Base-by-base conservation (phyloP, 2,888 invertebrate species). In the Tigriopus californicus region DNA sequence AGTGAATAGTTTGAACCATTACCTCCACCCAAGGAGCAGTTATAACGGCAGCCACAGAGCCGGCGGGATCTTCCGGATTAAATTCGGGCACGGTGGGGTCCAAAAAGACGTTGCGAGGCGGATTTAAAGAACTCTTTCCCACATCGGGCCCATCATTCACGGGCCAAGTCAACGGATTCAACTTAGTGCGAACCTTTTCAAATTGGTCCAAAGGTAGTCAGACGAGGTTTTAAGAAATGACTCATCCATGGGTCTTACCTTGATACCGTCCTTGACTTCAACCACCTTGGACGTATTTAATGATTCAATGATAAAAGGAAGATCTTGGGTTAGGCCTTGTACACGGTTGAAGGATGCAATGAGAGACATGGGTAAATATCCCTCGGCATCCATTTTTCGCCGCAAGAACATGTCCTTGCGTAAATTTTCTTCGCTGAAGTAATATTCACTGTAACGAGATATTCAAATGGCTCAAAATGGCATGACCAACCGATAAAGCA, bases 331-430 rank as follows among this genome's bases (percentile, higher is more conserved):
- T 64, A 95, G 77, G 56, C 83, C 81, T 66, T 88, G 79, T 63
- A 98, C 85, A 67, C 97, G 81, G 73, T 92, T 89, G 75, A 98
- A 98, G 18, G 92, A 90, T 61, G 94, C 92, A 64, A 98, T 91
- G 63, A 97, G 75, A 62, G 86, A 83, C 52, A 98, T 81, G 1
- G 94, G 91, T 63, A 97, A 80, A 68, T 83, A 97, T 59, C 98
- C 98, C 67, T 91, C 84, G 2, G 79, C 72, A 66, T 90, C 87
- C 98, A 98, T 98, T 78, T 92, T 92, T 66, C 94, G 81, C 41
- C 97, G 81, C 64, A 98, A 77, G 77, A 90, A 98, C 76, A 95
- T 90, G 70, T 98, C 98, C 66, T 88, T 81, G 66, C 85, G 81
- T 60, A 98, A 76, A 75, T 98, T 98, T 68, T 94, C 94, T 64